Conservation (phyloP, 2,113 vertebrate genomes). For the Anser brachyrhynchus region DNA sequence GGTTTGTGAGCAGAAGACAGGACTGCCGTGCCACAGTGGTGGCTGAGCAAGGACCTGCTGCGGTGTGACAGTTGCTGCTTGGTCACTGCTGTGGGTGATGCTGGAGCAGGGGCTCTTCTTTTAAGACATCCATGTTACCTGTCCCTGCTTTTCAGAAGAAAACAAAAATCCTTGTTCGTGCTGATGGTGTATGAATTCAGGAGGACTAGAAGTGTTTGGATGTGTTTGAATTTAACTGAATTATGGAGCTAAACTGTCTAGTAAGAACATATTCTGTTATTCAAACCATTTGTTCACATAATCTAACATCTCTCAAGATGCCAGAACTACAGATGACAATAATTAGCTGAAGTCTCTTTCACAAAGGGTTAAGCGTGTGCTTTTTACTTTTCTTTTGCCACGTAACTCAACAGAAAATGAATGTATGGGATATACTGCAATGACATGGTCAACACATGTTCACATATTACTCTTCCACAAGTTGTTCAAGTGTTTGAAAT, state of each 20-base stretch:
- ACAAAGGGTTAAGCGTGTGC: background rate
- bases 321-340: background rate
- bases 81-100: background rate
- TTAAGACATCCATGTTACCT: background rate
- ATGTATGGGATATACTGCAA: background rate
- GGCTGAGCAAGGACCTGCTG: background rate
- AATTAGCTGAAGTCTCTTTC: background rate
- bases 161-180: background rate
- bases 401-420: background rate
- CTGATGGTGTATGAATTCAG: background rate
- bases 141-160: background rate
- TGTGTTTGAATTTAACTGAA: background rate
- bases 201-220: background rate
- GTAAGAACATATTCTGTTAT: background rate
- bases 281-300: background rate
- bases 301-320: background rate
- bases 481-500: background rate
- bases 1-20: background rate
- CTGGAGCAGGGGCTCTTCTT: background rate
- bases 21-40: rapidly evolving
- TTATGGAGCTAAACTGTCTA: background rate
- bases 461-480: background rate
- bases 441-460: background rate
- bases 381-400: background rate
- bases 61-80: rapidly evolving